Evolutionary conservation across 2,113 vertebrate genomes (phyloP), one percentile per base, ranked within the genome.

Genomic region (Cynoglossus semilaevis): DNA sequence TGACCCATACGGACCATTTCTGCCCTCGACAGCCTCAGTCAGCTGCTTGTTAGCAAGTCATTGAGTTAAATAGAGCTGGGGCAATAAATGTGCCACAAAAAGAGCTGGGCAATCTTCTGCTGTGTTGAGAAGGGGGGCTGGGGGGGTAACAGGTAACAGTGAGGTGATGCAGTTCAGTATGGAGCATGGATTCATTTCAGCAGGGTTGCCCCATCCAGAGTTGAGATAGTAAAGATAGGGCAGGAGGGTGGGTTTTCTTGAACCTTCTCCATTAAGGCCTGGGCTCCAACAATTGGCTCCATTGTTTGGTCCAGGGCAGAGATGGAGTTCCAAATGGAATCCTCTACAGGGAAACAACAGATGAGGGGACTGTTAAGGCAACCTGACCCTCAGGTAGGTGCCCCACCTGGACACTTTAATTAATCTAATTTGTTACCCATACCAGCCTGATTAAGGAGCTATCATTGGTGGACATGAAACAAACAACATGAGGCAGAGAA

Each of bases 341-440:
- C 68, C 77, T 47, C n/a, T 56, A 6, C 63, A 85, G 93, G 91
- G 92, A 94, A 94, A 93, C 88, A 92, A 93, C 85, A 92, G 92
- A 91, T 84, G 82, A 84, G 85, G 88, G 91, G 94, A 93, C 93
- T 84, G 90, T 88, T 93, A 90, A 86, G 83, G 96, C 88, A 98
- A 98, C 92, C 89, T 70, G 91, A 98, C 87, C 86, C 94, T 84
- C 59, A 47, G 87, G 90, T 92, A 94, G 93, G 93, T 93, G 94
- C 92, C 92, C 92, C 88, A 91, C 87, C 86, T 82, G 81, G 92
- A 91, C 93, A 90, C 91, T 91, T 95, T 95, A 97, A 98, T 97
- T 95, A 93, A 94, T 94, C 92, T 95, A 89, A 94, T 96, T 95
- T 96, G 95, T 95, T 95, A 96, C 93, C 90, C 92, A 94, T 94